A percentile compares a stretch with the other conserved stretches of the same genome.
phyloP scores from a whole-genome alignment of 2,888 invertebrate genomes.

The Sinelater perroti region DNA sequence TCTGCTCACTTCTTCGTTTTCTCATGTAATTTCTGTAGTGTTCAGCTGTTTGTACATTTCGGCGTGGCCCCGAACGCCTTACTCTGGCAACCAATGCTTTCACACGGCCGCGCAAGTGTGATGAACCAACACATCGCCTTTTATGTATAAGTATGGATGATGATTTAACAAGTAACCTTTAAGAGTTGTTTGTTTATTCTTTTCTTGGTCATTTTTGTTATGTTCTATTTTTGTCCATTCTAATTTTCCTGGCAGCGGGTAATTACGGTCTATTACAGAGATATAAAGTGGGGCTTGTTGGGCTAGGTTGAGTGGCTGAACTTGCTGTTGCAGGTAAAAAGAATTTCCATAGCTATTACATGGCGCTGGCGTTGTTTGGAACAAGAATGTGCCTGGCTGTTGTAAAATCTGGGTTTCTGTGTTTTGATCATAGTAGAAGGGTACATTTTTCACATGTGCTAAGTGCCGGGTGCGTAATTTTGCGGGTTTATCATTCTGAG shows the following conservation, averaged over 20 bases:
- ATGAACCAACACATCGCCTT: too few species aligned
- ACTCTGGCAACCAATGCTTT: too few species aligned
- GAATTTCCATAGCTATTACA: neutral
- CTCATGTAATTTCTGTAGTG: too few species aligned
- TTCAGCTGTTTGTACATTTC: too few species aligned
- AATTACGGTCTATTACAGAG: neutral
- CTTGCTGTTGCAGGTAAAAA: neutral
- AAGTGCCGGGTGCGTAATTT: slow-evolving; percentile 3
- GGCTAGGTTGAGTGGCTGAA: slow-evolving; percentile 1
- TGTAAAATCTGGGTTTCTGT: slow-evolving; percentile 4
- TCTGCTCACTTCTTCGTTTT: too few species aligned
- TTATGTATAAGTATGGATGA: too few species aligned
- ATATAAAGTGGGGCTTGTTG: slow-evolving; percentile 3
- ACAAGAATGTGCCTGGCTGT: slow-evolving; percentile 1
- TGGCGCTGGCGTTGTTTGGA: neutral
- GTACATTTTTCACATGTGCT: neutral
- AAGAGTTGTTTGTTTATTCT: slow-evolving; percentile 13
- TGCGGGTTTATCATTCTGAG: neutral
- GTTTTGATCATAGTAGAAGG: neutral
- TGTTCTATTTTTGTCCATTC: slow-evolving; percentile 6
- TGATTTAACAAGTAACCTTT: slow-evolving; percentile 18
- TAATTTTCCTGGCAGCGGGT: neutral
- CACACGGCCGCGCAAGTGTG: too few species aligned
- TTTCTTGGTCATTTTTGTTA: slow-evolving; percentile 3
- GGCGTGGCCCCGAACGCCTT: too few species aligned